phyloP scores from a whole-genome alignment of 1,140 invertebrate species.

The Lasaia peninsularis region DNA sequence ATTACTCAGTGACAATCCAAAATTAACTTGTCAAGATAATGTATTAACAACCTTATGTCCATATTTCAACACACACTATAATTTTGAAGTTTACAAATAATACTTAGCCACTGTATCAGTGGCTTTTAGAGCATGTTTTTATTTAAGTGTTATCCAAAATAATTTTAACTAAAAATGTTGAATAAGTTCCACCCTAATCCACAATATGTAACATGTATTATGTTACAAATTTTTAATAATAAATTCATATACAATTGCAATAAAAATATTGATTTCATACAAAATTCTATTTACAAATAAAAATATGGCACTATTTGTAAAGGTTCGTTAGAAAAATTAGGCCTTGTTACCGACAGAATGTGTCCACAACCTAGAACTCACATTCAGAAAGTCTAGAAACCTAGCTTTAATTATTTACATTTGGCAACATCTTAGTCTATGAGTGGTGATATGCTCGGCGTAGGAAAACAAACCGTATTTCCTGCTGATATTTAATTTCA shows the following conservation, averaged over 20 bases:
- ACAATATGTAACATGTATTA: not conserved
- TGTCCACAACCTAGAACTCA: constrained; percentile 51
- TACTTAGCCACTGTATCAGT: too few species aligned
- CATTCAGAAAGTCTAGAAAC: constrained; percentile 43
- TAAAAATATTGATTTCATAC: not conserved
- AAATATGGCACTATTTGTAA: constrained; percentile 6
- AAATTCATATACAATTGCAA: not conserved
- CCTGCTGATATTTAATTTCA: constrained; percentile 56
- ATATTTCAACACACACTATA: too few species aligned
- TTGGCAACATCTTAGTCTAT: constrained; percentile 72
- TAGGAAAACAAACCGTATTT: constrained; percentile 49
- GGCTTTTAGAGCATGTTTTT: too few species aligned
- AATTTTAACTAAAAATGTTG: too few species aligned
- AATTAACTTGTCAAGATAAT: too few species aligned
- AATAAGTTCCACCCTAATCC: not conserved
- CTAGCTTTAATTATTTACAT: constrained; percentile 57
- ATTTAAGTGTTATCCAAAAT: too few species aligned
- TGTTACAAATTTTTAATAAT: not conserved
- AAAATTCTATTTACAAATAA: constrained; percentile 11
- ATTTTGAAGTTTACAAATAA: too few species aligned
- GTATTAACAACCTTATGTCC: too few species aligned
- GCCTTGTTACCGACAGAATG: constrained; percentile 21
- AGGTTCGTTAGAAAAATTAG: constrained; percentile 19
- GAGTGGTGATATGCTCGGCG: constrained; percentile 69
- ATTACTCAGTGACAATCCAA: too few species aligned